A percentile compares a stretch with the other conserved stretches of the same genome.
Conservation (phyloP, 2,888 invertebrate species). For the Andricus quercusramuli region DNA sequence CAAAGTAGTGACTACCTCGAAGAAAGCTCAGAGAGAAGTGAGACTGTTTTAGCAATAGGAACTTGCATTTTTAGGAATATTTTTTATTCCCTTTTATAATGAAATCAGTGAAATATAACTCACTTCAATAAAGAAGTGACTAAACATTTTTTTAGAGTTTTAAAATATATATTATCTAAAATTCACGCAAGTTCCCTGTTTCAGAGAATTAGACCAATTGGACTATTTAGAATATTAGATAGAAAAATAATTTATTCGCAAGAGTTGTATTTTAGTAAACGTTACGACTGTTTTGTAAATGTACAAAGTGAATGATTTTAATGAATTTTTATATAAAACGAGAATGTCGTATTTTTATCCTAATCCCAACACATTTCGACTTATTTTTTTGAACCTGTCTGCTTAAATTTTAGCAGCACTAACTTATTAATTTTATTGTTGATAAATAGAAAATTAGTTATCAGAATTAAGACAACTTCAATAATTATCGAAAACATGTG, state of each 20-base stretch:
- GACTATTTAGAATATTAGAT: not conserved
- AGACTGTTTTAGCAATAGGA: not conserved
- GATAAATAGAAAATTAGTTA: too few relatives aligned
- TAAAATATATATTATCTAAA: not conserved
- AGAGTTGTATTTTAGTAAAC: not conserved
- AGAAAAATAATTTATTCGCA: slow-evolving; percentile 5
- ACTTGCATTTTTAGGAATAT: not conserved
- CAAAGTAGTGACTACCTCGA: not conserved
- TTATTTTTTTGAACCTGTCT: not conserved
- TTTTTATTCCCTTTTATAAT: not conserved
- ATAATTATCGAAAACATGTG: too few relatives aligned
- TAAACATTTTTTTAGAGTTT: not conserved
- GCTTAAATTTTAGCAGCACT: too few relatives aligned
- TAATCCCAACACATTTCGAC: not conserved
- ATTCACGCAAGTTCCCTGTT: not conserved
- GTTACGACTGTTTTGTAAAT: not conserved
- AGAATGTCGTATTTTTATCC: not conserved
- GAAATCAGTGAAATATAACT: not conserved
- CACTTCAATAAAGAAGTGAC: not conserved
- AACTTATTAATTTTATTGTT: too few relatives aligned
- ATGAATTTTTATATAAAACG: not conserved
- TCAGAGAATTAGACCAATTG: not conserved
- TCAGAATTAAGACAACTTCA: too few relatives aligned
- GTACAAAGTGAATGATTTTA: not conserved
- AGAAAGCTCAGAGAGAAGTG: not conserved